phyloP scores from a whole-genome alignment of 1,140 invertebrate genomes.

The Bombus terrestris region DNA sequence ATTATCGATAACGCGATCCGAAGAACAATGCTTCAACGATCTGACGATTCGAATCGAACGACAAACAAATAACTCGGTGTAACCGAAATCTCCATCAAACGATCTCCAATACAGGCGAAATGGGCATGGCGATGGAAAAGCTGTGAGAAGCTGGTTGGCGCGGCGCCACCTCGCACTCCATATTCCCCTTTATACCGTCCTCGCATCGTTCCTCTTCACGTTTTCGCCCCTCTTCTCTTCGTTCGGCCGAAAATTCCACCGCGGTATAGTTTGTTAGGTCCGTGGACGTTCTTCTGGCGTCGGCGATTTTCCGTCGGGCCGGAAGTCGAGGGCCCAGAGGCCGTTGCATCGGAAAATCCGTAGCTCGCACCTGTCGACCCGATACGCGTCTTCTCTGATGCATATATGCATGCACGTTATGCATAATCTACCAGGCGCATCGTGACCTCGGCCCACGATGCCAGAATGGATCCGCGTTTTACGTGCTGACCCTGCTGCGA shows the following conservation, averaged over 20 bases:
- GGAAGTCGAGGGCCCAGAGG: slow-evolving; percentile 9
- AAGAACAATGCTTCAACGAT: neutral
- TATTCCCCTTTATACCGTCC: slow-evolving; percentile 6
- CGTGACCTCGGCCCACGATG: slow-evolving; percentile 34
- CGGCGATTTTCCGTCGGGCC: slow-evolving; percentile 12
- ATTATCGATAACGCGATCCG: too few species aligned
- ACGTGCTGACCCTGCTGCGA: neutral
- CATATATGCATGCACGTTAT: slow-evolving; percentile 56
- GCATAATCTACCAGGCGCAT: slow-evolving; percentile 46
- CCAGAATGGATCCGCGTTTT: slow-evolving; percentile 29
- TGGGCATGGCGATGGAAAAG: slow-evolving; percentile 10
- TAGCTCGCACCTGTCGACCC: slow-evolving; percentile 49
- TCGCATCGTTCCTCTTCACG: slow-evolving; percentile 21
- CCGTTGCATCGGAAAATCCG: slow-evolving; percentile 41
- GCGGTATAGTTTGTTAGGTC: slow-evolving; percentile 2
- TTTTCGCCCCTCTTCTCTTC: neutral
- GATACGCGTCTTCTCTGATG: slow-evolving; percentile 50
- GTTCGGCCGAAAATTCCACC: slow-evolving; percentile 9
- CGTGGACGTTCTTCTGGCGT: slow-evolving; percentile 17
- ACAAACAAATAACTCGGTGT: neutral
- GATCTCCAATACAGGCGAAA: neutral
- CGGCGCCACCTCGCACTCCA: slow-evolving; percentile 61
- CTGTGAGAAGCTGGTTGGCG: slow-evolving; percentile 51
- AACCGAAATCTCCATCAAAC: neutral
- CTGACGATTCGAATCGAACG: neutral